Percentiles rank a stretch among this genome's conserved stretches.
Evolutionary conservation across 2,113 vertebrate genomes (phyloP).

Genomic region (Dipodomys stephensi): DNA sequence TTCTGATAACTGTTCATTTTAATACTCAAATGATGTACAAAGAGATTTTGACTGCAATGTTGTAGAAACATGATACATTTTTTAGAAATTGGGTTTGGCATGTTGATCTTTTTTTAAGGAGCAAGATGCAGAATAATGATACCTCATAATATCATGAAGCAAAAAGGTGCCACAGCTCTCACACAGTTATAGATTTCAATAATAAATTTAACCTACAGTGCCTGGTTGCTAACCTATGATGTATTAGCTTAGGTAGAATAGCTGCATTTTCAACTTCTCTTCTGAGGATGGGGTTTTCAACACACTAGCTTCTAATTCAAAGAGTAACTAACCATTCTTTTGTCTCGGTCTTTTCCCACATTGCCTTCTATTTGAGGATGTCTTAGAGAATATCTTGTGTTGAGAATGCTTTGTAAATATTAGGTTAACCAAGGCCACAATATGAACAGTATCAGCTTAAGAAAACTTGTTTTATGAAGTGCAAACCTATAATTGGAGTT

Average conservation of each 20-base stretch:
- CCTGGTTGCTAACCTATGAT: too few relatives aligned
- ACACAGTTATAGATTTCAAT: accelerated
- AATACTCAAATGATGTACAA: not conserved
- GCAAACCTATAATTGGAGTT: not conserved
- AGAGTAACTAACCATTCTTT: not conserved
- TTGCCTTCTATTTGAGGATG: not conserved
- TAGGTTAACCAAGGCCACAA: not conserved
- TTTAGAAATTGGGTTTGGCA: not conserved
- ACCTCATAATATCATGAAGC: not conserved
- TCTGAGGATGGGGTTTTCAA: not conserved
- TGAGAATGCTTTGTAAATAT: conserved; percentile 7
- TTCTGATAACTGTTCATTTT: not conserved
- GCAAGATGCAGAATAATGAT: not conserved
- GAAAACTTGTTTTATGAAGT: not conserved
- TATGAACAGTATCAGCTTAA: not conserved
- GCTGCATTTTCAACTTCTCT: not conserved
- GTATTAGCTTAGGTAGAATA: not conserved
- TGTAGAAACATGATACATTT: not conserved
- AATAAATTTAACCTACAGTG: not conserved
- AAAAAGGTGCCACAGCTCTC: not conserved
- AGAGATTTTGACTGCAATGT: not conserved
- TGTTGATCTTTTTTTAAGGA: not conserved
- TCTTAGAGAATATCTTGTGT: not conserved
- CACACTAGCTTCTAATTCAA: not conserved
- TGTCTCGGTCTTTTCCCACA: not conserved